These are phyloP conservation scores for Carassius auratus DNA, from an alignment of 2,113 vertebrate genomes.

Conservation along the genomic window DNA sequence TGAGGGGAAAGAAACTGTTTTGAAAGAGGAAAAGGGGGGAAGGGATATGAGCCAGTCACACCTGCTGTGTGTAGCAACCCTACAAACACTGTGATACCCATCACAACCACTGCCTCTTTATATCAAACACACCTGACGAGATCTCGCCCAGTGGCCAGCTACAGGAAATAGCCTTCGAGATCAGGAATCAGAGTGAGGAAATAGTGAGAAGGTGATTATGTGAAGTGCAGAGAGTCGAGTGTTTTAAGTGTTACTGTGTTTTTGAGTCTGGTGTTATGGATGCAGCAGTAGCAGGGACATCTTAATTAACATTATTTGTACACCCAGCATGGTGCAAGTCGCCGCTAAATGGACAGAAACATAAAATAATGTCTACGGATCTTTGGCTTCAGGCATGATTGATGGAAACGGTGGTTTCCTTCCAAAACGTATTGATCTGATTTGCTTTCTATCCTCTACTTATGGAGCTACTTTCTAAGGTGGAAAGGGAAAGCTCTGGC, in stretches of 20 bases:
- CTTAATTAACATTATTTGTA: slow-evolving; percentile 58
- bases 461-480: background rate
- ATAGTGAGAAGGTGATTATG: slow-evolving; percentile 43
- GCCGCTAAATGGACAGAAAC: slow-evolving; percentile 23
- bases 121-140: slow-evolving; percentile 25
- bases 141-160: slow-evolving; percentile 40
- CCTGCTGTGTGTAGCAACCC: slow-evolving; percentile 52
- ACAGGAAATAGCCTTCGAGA: slow-evolving; percentile 37
- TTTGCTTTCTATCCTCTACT: background rate
- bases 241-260: slow-evolving; percentile 53
- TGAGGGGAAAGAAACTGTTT: background rate
- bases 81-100: slow-evolving; percentile 28
- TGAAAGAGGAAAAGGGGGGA: slow-evolving; percentile 37
- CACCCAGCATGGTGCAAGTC: slow-evolving; percentile 42
- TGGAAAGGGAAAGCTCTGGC: too few species aligned
- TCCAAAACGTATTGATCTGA: background rate
- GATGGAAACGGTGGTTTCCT: background rate
- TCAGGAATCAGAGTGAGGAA: slow-evolving; percentile 23
- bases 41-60: slow-evolving; percentile 35
- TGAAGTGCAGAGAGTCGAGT: slow-evolving; percentile 52
- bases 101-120: slow-evolving; percentile 33
- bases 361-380: slow-evolving; percentile 5
- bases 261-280: slow-evolving; percentile 47
- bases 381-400: background rate
- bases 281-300: slow-evolving; percentile 25